Base-by-base conservation (phyloP, 2,113 vertebrate genomes). In the Paedocypris sp. region DNA sequence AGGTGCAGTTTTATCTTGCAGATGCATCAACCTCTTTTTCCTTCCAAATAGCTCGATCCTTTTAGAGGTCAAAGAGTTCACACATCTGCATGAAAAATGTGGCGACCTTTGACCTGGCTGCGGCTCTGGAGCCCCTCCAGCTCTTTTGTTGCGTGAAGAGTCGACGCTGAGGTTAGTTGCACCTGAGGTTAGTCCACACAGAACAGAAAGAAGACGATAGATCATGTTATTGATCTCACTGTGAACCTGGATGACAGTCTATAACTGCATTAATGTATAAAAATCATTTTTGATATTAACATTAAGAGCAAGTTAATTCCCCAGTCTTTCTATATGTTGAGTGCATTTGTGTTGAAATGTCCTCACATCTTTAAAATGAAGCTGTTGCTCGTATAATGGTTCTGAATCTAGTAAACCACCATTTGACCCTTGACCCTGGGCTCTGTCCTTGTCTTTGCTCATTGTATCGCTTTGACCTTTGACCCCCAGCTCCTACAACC, bases 41-140 rank as follows among this genome's bases (percentile, higher is more conserved):
- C 35, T 61, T 49, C 23, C 25, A 35, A 31, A 50, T 13, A 52
- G 48, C 47, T 23, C 47, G 2, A 39, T 28, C 54, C 22, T 15
- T 28, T 2, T 38, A 36, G 22, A 82, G 83, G 88, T 87, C 84
- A 86, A 84, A 67, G 83, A 77, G 84, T 88, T 88, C 86, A 87
- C 86, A 91, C 89, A 92, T 94, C 90, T 93, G 89, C 88, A 91
- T 92, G 89, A 88, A 89, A 91, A 91, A 93, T 89, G 85, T 84
- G 86, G 88, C 20, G 36, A 78, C 64, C 83, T 85, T 83, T 85
- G 82, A 87, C 86, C 85, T 78, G 80, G 81, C 16, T 8, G 19
- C 42, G 42, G 75, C 78, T 77, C 52, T 20, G 43, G 79, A 66
- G 67, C 75, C 75, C 75, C 73, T 70, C 75, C 84, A 71, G 78